A percentile compares a stretch with the other conserved stretches of the same genome.
Evolutionary conservation across 2,797 vertebrate species (phyloP).

Genomic region (Siniperca scherzeri): DNA sequence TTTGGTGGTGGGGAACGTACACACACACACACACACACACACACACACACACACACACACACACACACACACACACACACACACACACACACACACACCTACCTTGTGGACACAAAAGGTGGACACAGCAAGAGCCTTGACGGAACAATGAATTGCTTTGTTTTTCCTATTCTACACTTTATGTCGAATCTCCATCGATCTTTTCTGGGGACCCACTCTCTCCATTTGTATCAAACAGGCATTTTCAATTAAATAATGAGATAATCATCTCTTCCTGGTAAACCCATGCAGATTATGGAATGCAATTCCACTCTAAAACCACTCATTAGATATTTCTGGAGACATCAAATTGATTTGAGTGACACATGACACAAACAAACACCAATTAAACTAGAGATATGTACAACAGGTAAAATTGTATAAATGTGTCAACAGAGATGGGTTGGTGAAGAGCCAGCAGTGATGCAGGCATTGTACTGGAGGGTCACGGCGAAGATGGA

Average conservation of each 20-base stretch:
- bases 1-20: neutral
- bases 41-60: neutral
- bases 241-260: slow-evolving; percentile 58
- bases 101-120: slow-evolving; percentile 27
- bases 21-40: neutral
- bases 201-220: slow-evolving; percentile 16
- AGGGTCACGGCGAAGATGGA: slow-evolving; percentile 24
- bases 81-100: neutral
- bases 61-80: neutral
- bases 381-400: neutral
- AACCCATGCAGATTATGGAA: slow-evolving; percentile 35
- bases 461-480: neutral
- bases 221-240: slow-evolving; percentile 51
- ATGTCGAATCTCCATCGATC: slow-evolving; percentile 61
- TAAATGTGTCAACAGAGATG: neutral
- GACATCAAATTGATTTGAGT: slow-evolving; percentile 11
- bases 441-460: neutral
- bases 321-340: neutral
- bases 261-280: slow-evolving; percentile 57
- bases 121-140: slow-evolving; percentile 47
- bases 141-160: slow-evolving; percentile 73
- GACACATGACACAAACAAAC: neutral
- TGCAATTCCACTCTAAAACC: slow-evolving; percentile 12
- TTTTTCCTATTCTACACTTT: slow-evolving; percentile 64
- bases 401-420: slow-evolving; percentile 7